phyloP scores from a whole-genome alignment of 2,888 invertebrate species.

The Cantharis rustica region DNA sequence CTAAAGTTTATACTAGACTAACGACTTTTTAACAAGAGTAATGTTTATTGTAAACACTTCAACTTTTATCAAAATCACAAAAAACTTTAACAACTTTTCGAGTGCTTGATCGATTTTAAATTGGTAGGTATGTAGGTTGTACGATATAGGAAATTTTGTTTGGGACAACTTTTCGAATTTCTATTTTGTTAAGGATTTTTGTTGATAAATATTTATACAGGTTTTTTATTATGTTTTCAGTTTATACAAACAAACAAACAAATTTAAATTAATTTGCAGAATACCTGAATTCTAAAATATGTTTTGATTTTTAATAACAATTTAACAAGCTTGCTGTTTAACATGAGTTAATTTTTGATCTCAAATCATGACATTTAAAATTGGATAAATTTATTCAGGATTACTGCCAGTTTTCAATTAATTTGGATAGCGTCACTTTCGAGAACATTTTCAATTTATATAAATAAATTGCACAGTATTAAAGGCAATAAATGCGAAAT shows the following conservation, averaged over 20 bases:
- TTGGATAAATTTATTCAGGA: neutral
- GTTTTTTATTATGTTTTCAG: neutral
- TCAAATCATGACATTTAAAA: neutral
- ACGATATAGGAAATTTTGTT: neutral
- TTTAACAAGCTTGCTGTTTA: neutral
- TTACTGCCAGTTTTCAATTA: constrained; percentile 1
- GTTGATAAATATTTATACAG: neutral
- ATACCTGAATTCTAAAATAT: neutral
- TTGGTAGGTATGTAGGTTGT: neutral
- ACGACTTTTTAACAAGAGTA: neutral
- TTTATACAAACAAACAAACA: neutral
- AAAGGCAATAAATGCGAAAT: neutral
- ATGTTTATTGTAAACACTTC: neutral
- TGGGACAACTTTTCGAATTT: neutral
- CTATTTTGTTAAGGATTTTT: constrained; percentile 1
- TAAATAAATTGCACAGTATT: constrained; percentile 2
- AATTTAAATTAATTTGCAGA: neutral
- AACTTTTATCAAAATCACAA: neutral
- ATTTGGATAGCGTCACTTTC: constrained; percentile 4
- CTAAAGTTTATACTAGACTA: neutral
- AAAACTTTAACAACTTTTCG: constrained; percentile 2
- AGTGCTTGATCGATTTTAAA: constrained; percentile 1
- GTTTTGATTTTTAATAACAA: neutral
- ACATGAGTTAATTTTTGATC: neutral
- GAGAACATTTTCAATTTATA: constrained; percentile 4